Evolutionary conservation across 2,888 invertebrate species (phyloP).

Genomic region (Morpho achilles): DNA sequence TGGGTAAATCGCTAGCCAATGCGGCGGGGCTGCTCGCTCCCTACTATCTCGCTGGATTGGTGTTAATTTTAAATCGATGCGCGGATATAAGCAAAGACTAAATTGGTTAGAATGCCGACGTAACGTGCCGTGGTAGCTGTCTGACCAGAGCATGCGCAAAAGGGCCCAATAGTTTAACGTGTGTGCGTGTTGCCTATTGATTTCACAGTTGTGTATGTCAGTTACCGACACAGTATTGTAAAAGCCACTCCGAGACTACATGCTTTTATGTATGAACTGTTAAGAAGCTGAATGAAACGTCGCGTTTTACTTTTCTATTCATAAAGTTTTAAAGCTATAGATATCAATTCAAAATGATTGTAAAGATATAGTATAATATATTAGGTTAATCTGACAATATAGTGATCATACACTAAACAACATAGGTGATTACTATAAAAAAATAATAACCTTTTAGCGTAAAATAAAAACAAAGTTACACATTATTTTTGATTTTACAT

Average conservation of each 20-base stretch:
- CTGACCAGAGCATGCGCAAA: conserved; percentile 56
- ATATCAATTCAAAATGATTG: not conserved
- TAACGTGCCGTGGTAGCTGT: conserved; percentile 55
- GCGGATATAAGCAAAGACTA: conserved; percentile 38
- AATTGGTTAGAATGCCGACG: conserved; percentile 38
- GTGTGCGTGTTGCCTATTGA: conserved; percentile 72
- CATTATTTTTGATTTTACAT: too few relatives aligned
- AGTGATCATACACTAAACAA: too few relatives aligned
- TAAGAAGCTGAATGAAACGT: conserved; percentile 53
- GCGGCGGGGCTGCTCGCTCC: conserved; percentile 46
- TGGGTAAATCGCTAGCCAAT: conserved; percentile 57
- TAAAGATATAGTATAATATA: too few relatives aligned
- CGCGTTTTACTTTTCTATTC: conserved; percentile 25
- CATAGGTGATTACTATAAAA: too few relatives aligned
- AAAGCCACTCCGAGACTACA: conserved; percentile 41
- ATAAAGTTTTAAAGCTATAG: conserved; percentile 9
- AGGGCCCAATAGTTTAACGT: conserved; percentile 30
- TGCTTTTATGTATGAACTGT: conserved; percentile 50
- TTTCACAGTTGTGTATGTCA: conserved; percentile 67
- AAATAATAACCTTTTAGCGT: too few relatives aligned
- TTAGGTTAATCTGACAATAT: too few relatives aligned
- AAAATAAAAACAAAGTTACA: too few relatives aligned
- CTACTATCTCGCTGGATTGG: conserved; percentile 49
- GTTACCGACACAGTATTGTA: conserved; percentile 50
- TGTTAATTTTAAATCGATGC: conserved; percentile 42